Conservation (phyloP, 2,888 invertebrate species). For the Zele albiditarsus region DNA sequence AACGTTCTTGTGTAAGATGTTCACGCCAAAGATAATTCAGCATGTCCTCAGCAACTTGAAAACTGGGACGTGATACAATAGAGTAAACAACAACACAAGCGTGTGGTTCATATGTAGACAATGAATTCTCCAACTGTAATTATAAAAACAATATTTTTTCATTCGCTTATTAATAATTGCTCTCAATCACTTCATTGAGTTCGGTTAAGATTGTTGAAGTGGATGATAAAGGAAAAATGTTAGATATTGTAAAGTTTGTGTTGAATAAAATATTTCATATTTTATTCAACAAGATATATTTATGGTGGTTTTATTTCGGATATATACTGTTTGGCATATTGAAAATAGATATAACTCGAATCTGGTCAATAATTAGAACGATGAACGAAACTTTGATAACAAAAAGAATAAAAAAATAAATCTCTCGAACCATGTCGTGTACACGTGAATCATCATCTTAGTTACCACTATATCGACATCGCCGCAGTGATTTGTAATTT, state of each 20-base stretch:
- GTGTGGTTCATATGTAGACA: slow-evolving; percentile 93
- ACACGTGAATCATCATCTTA: slow-evolving; percentile 4
- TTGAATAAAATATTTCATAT: too few species aligned
- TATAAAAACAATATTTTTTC: neutral
- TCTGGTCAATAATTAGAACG: too few species aligned
- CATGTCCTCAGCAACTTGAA: slow-evolving; percentile 88
- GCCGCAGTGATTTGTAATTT: slow-evolving; percentile 32
- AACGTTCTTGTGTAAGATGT: slow-evolving; percentile 86
- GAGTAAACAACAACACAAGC: slow-evolving; percentile 95
- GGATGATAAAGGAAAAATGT: too few species aligned
- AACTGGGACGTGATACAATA: slow-evolving; percentile 88
- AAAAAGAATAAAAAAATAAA: too few species aligned
- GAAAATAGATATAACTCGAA: too few species aligned
- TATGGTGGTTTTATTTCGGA: too few species aligned
- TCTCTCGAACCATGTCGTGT: neutral
- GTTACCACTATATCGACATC: neutral
- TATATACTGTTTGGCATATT: too few species aligned
- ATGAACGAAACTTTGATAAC: too few species aligned
- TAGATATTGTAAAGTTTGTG: too few species aligned
- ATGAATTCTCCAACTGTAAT: slow-evolving; percentile 86
- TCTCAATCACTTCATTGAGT: neutral
- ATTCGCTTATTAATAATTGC: neutral
- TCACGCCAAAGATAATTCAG: slow-evolving; percentile 90
- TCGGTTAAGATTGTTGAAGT: too few species aligned
- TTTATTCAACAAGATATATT: too few species aligned